A percentile compares a stretch with the other conserved stretches of the same genome.
These are phyloP conservation scores for Cromileptes altivelis DNA, from an alignment of 2,113 vertebrate species.

Conservation along the genomic window DNA sequence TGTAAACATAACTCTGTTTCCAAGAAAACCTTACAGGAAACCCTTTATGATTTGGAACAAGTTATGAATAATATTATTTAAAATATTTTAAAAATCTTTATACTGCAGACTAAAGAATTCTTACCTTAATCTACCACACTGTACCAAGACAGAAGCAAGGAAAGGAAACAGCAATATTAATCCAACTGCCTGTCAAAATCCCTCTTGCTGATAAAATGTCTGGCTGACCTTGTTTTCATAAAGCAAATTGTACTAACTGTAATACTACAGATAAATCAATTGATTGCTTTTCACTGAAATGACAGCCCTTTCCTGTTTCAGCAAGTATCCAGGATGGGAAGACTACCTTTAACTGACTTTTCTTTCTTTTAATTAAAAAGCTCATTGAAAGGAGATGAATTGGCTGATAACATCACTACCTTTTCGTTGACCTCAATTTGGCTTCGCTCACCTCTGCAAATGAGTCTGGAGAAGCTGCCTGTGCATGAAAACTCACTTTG, in stretches of 20 bases:
- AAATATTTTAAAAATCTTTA: background rate
- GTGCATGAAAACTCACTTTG: slow-evolving; percentile 64
- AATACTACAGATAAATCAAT: slow-evolving; percentile 49
- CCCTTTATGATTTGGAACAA: background rate
- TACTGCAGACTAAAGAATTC: background rate
- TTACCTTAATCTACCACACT: background rate
- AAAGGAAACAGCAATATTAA: background rate
- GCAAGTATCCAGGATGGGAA: slow-evolving; percentile 25
- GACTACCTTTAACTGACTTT: slow-evolving; percentile 58
- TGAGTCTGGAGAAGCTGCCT: slow-evolving; percentile 67
- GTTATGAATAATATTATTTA: background rate
- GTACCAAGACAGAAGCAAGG: background rate
- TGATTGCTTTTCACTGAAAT: slow-evolving; percentile 36
- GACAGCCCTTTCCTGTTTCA: slow-evolving; percentile 33
- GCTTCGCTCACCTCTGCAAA: slow-evolving; percentile 68
- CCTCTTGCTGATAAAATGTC: slow-evolving; percentile 28
- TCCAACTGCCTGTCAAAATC: background rate
- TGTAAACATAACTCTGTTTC: background rate
- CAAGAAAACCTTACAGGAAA: background rate
- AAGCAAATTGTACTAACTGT: slow-evolving; percentile 40
- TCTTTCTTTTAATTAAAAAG: slow-evolving; percentile 74
- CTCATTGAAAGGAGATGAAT: slow-evolving; percentile 71
- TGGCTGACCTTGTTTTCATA: slow-evolving; percentile 29
- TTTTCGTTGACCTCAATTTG: slow-evolving; percentile 75
- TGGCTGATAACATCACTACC: slow-evolving; percentile 67